phyloP scores from a whole-genome alignment of 2,113 vertebrate genomes.

The Pungitius pungitius region DNA sequence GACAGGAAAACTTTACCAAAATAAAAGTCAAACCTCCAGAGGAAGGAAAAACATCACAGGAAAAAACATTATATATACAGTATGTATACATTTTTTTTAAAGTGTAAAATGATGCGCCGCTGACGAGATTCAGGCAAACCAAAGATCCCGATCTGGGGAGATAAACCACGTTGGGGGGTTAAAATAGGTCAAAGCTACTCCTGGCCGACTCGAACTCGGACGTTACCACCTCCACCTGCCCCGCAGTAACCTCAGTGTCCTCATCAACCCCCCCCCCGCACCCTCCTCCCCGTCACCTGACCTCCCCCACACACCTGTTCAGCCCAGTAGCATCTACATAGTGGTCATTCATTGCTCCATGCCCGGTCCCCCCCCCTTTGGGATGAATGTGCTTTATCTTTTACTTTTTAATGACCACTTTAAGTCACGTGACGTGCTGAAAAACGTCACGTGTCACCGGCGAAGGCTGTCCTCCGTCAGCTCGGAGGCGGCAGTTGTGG shows the following conservation, averaged over 20 bases:
- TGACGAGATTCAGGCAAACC: not conserved
- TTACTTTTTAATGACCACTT: too few relatives aligned
- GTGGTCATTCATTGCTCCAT: not conserved
- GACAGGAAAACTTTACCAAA: not conserved
- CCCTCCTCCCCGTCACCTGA: not conserved
- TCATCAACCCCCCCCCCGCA: too few relatives aligned
- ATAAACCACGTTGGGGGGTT: too few relatives aligned
- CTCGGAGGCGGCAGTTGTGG: not conserved
- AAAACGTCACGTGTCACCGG: too few relatives aligned
- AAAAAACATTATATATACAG: too few relatives aligned
- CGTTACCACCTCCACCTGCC: not conserved
- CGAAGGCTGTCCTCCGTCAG: not conserved
- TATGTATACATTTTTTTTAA: not conserved
- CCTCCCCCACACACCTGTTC: not conserved
- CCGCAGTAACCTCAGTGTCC: not conserved
- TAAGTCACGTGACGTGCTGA: not conserved
- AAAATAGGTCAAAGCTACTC: not conserved
- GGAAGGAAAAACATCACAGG: too few relatives aligned
- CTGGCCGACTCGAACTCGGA: not conserved
- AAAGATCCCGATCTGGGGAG: too few relatives aligned
- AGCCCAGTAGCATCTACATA: not conserved
- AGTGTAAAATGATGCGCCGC: too few relatives aligned
- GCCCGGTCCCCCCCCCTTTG: not conserved
- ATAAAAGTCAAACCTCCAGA: slow-evolving; percentile 6
- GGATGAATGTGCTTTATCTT: not conserved